Evolutionary conservation across 2,797 vertebrate genomes (phyloP).

Genomic region (Dermochelys coriacea): DNA sequence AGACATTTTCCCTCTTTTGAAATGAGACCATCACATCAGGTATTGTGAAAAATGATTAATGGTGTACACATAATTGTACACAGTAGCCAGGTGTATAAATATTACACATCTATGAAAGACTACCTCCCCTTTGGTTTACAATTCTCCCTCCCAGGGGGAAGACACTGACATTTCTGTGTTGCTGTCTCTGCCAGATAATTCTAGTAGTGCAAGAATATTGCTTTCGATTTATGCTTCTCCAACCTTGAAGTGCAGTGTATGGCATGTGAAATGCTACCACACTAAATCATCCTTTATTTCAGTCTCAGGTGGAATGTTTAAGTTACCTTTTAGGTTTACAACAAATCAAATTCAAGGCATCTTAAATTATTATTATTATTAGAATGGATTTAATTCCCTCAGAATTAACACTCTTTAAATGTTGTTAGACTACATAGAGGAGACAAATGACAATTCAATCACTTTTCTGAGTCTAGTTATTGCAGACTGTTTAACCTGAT

Average conservation of each 20-base stretch:
- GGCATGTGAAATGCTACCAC: slow-evolving; percentile 29
- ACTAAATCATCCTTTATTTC: slow-evolving; percentile 57
- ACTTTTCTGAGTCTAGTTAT: not conserved
- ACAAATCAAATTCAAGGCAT: slow-evolving; percentile 56
- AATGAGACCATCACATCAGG: not conserved
- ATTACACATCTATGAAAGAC: not conserved
- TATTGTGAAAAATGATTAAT: not conserved
- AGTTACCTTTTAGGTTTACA: slow-evolving; percentile 53
- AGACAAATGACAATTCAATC: not conserved
- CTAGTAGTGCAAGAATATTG: slow-evolving; percentile 31
- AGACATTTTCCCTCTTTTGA: slow-evolving; percentile 9
- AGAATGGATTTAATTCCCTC: slow-evolving; percentile 49
- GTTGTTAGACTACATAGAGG: slow-evolving; percentile 40
- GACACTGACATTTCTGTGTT: not conserved
- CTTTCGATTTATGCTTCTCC: slow-evolving; percentile 1
- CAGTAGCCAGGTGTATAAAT: not conserved
- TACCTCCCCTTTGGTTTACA: slow-evolving; percentile 1
- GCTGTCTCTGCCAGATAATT: not conserved
- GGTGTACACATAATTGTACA: not conserved
- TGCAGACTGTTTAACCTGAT: slow-evolving; percentile 24
- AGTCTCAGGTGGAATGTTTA: slow-evolving; percentile 67
- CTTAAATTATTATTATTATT: slow-evolving; percentile 44
- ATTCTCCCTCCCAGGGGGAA: not conserved
- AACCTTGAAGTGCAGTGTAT: slow-evolving; percentile 61
- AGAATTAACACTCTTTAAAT: slow-evolving; percentile 28